These are phyloP conservation scores for Illadopsis cleaveri DNA, from an alignment of 2,113 vertebrate genomes.

Conservation along the genomic window DNA sequence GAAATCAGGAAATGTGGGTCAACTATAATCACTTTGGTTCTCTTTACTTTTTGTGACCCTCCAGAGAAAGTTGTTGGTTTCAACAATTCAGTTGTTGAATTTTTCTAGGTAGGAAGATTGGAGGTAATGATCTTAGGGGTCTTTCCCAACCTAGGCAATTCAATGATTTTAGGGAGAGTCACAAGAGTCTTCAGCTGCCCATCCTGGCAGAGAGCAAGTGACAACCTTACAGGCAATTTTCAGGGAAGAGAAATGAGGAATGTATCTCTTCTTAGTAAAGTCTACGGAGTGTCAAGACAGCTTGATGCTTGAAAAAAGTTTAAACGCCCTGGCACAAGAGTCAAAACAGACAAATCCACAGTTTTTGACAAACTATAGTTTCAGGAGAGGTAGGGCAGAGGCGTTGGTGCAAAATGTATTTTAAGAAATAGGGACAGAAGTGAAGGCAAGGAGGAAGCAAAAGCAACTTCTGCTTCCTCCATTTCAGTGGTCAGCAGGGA, in stretches of 20 bases:
- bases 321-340: neutral
- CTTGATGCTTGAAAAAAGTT: neutral
- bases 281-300: neutral
- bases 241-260: neutral
- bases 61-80: neutral
- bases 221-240: neutral
- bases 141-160: neutral
- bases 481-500: neutral
- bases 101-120: neutral
- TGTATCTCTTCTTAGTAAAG: neutral
- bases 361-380: neutral
- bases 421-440: constrained; percentile 8
- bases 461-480: constrained; percentile 9
- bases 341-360: neutral
- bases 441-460: constrained; percentile 4
- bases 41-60: neutral
- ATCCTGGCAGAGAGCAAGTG: neutral
- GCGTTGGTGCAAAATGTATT: neutral
- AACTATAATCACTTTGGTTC: neutral
- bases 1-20: neutral
- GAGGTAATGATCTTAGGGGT: neutral
- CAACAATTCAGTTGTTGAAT: neutral
- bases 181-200: neutral
- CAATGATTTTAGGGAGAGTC: neutral
- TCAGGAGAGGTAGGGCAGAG: neutral